These are phyloP conservation scores for Leptinotarsa lineolata DNA, from an alignment of 1,140 invertebrate species.

Conservation along the genomic window DNA sequence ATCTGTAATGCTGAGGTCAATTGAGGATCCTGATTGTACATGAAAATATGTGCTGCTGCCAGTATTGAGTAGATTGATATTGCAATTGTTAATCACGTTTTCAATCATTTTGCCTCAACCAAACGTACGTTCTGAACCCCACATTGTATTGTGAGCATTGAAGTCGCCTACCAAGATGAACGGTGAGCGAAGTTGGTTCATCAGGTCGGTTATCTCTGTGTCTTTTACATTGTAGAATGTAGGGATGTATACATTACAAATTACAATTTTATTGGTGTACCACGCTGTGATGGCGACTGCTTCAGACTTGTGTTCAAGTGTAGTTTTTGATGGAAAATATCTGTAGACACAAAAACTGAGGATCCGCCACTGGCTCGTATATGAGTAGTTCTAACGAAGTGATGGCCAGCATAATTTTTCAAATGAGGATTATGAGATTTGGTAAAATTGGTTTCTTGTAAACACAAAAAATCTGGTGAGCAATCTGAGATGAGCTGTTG, in stretches of 20 bases:
- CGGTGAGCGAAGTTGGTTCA: not conserved
- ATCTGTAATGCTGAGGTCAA: not conserved
- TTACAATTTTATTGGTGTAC: not conserved
- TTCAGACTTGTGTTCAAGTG: conserved; percentile 18
- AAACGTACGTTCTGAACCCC: not conserved
- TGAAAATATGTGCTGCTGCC: not conserved
- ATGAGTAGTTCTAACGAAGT: conserved; percentile 1
- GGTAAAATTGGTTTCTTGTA: conserved; percentile 19
- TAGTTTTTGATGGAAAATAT: conserved; percentile 1
- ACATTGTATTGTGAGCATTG: conserved; percentile 5
- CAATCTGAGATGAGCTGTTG: conserved; percentile 6
- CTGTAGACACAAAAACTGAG: conserved; percentile 8
- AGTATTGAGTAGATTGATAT: not conserved
- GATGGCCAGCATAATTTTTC: not conserved
- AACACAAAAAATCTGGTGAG: not conserved
- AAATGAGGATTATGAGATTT: not conserved
- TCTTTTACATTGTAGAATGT: not conserved
- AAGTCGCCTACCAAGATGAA: not conserved
- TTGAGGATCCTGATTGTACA: not conserved
- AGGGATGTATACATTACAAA: conserved; percentile 3
- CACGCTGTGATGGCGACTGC: conserved; percentile 20
- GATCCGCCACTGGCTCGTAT: conserved; percentile 20
- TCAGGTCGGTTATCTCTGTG: conserved; percentile 3
- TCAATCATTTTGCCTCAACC: not conserved
- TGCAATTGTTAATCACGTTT: not conserved